Base-by-base conservation (phyloP, 2,797 vertebrate genomes). In the Karalla daura region DNA sequence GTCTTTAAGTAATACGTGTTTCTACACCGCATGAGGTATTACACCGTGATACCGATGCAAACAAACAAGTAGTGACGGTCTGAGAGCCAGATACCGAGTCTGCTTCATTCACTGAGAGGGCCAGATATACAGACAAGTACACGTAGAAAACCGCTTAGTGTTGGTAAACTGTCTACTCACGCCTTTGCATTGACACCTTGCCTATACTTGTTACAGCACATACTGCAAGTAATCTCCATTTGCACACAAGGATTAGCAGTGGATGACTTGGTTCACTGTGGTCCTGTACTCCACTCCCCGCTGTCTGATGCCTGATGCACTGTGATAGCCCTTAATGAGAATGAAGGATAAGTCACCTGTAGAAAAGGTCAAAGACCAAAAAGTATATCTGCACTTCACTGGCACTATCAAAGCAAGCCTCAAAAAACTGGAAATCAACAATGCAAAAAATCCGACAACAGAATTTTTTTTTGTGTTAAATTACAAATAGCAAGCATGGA, bases 251-350 rank as follows among this genome's bases (percentile, higher is more conserved):
- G 73, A 75, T 70, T 64, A 73, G 55, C 63, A 66, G 72, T 84
- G 66, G 80, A 84, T 83, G 78, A 81, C 69, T 80, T 77, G 74
- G 78, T 82, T 83, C 86, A 70, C 73, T 64, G 79, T 83, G 85
- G 73, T 78, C 71, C 70, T 82, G 61, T 54, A 60, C 63, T 82
- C 83, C 74, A 78, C 81, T 76, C 79, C 69, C 76, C 63, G 17
- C 84, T 66, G 78, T 79, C 83, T 64, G 78, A 75, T 74, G 70
- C 63, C 77, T 80, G 71, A 88, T 81, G 81, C 76, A 85, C 88
- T 85, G 87, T 87, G 87, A 89, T 93, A 94, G 94, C 94, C 94
- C 94, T 94, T 94, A 91, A 94, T 93, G 93, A 92, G 59, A 81
- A 92, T 90, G 88, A 89, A 89, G 74, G 77, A 90, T 86, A 91